Evolutionary conservation across 1,140 invertebrate genomes (phyloP), one percentile per base, ranked within the genome.

Genomic region (Neocloeon triangulifer): DNA sequence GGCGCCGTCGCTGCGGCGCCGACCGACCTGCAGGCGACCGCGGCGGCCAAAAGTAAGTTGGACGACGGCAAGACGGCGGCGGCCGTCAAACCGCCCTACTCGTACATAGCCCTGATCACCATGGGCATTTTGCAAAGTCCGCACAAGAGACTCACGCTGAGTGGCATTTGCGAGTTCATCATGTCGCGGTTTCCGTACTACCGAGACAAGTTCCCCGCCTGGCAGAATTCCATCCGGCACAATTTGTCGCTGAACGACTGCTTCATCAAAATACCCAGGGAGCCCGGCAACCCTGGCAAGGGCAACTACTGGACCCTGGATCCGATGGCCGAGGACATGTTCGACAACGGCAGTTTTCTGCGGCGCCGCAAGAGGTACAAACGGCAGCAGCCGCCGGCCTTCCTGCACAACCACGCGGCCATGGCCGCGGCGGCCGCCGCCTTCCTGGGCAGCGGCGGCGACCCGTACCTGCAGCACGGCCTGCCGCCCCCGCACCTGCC

Each of bases 301-400:
- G 94, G 94, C 1, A 98, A 97, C 48, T 98, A 97, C 53, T 98
- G 94, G 94, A 92, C 89, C 1, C 52, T 99, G 27, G 91, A 99
- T 55, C 94, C 94, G 0, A 57, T 86, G 34, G 84, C 84, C 1
- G 88, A 96, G 48, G 86, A 97, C 47, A 99, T 99, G 95, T 98
- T 99, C 46, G 94, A 98, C 49, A 98, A 98, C 51, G 95, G 95
- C 0, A 91, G 82, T 46, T 98, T 98, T 48, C 58, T 99, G 25
- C 54, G 94, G 4, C 63, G 94, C 13, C 55, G 94, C 32, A 99
- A 98, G 55, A 64, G 94, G 15, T 98, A 91, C 58, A 96, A 95
- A 51, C 58, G 88, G 28, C 76, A 80, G 7, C 66, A 66, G 15
- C 64, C 67, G 14, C 59, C 64, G 30, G 51, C 66, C 4, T 35